Evolutionary conservation across 2,888 invertebrate genomes (phyloP), one percentile per base, ranked within the genome.

Genomic region (Agonopterix arenella): DNA sequence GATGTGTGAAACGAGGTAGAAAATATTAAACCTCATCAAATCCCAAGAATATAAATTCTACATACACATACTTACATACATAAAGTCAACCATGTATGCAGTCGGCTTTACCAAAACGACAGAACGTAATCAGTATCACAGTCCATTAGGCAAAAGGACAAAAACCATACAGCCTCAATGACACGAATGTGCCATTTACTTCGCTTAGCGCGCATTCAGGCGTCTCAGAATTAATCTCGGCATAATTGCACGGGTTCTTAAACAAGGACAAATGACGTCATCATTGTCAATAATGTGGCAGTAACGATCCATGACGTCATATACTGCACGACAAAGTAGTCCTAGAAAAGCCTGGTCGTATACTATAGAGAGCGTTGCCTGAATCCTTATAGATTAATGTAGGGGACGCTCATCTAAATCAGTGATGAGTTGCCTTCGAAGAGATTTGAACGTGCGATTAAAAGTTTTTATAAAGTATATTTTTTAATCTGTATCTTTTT

Each of bases 221-320:
- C 10, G 40, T n/a, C 10, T 40, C 43, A 4, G 50, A 41, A 48
- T 56, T 57, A 51, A 52, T 53, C 52, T 51, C 48, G 44, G 13
- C 49, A 47, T 59, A 61, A 59, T 56, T 55, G 53, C 56, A 53
- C 54, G 55, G 43, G 43, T n/a, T 40, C 43, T 11, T 11, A 40
- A 60, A 59, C 62, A 72, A 78, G 80, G 79, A 77, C 76, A 55
- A 55, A 52, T 85, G 84, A 85, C 82, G 83, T 81, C 84, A 84
- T 52, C 62, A 54, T 52, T 54, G 11, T 54, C 60, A 59, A 58
- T 60, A 62, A 50, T 78, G 73, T 75, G 72, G 60, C 69, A 48
- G 55, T 76, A 82, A 82, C 82, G 81, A 81, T 76, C 73, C 64
- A 56, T 86, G 88, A 86, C 86, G 84, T 88, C 86, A 84, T 55